phyloP scores from a whole-genome alignment of 1,140 invertebrate genomes.

The Tetramorium simillimum region DNA sequence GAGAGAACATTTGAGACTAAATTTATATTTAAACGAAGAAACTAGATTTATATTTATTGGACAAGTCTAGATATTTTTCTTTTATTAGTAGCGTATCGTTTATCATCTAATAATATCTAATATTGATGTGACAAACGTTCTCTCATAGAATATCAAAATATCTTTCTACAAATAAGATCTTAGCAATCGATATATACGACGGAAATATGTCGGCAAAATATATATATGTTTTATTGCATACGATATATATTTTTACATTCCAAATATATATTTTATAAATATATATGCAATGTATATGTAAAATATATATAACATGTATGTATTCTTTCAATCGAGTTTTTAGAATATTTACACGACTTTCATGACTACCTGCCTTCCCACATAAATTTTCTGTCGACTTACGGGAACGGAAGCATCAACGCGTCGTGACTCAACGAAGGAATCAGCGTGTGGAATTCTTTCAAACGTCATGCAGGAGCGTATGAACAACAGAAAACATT shows the following conservation, averaged over 20 bases:
- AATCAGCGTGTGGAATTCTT: constrained; percentile 31
- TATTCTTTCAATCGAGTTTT: constrained; percentile 28
- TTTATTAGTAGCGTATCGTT: not conserved
- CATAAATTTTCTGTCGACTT: constrained; percentile 46
- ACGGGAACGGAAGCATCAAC: constrained; percentile 42
- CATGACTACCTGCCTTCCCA: constrained; percentile 25
- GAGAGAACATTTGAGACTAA: not conserved
- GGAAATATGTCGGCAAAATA: not conserved
- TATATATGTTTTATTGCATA: not conserved
- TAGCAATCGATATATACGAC: not conserved
- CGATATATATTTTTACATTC: not conserved
- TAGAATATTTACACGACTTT: constrained; percentile 47
- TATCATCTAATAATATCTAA: constrained; percentile 16
- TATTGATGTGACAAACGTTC: not conserved
- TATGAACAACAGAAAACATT: not conserved
- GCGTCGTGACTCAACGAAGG: constrained; percentile 44
- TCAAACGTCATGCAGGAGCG: constrained; percentile 1
- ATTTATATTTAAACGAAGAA: not conserved
- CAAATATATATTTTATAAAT: constrained; percentile 19
- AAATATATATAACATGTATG: not conserved
- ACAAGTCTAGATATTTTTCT: not conserved
- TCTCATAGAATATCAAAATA: not conserved
- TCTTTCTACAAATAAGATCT: not conserved
- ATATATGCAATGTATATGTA: not conserved
- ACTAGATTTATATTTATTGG: not conserved